phyloP scores from a whole-genome alignment of 2,113 vertebrate species.

The Heterocephalus glaber region DNA sequence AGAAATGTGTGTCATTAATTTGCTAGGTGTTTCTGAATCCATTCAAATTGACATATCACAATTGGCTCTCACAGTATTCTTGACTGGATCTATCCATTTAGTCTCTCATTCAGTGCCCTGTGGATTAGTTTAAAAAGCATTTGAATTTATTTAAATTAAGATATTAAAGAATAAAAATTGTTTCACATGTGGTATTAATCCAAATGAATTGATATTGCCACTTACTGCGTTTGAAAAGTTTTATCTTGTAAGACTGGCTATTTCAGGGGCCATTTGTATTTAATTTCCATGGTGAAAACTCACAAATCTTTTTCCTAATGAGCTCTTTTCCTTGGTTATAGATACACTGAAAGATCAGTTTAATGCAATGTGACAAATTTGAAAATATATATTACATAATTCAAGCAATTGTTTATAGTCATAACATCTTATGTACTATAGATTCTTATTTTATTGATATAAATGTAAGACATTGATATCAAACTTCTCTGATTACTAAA shows the following conservation, averaged over 20 bases:
- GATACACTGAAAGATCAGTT: background rate
- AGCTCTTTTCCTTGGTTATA: background rate
- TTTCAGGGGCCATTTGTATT: background rate
- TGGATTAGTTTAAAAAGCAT: background rate
- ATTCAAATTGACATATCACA: background rate
- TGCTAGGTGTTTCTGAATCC: background rate
- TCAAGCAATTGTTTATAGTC: background rate
- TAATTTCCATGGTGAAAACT: conserved; percentile 55
- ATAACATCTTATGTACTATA: background rate
- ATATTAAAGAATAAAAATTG: conserved; percentile 17
- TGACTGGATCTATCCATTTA: background rate
- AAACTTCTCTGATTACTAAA: conserved; percentile 1
- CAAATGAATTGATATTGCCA: background rate
- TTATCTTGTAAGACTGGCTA: background rate
- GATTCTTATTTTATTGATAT: background rate
- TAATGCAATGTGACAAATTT: background rate
- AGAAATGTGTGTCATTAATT: no score
- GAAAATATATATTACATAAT: background rate
- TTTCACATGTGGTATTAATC: background rate
- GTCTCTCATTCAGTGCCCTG: background rate
- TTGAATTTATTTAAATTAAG: conserved; percentile 14
- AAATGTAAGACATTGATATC: background rate
- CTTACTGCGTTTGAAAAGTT: background rate
- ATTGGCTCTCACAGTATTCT: background rate
- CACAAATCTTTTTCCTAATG: background rate